phyloP scores from a whole-genome alignment of 2,797 vertebrate species.

The Artibeus jamaicensis region DNA sequence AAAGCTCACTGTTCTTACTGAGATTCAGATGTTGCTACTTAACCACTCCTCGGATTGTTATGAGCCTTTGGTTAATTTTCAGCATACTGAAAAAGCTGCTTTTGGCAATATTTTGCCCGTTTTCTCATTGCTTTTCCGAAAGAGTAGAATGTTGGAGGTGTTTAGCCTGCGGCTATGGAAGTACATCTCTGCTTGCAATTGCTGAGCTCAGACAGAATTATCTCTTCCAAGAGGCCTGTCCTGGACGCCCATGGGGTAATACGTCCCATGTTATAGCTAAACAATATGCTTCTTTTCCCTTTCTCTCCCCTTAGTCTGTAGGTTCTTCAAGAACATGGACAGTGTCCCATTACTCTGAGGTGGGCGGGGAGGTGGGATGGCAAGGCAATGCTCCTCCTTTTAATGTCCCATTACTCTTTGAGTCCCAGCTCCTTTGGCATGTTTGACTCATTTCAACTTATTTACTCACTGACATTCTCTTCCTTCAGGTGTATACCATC shows the following conservation, averaged over 20 bases:
- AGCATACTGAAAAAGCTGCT: not conserved
- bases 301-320: not conserved
- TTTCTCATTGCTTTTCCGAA: not conserved
- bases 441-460: not conserved
- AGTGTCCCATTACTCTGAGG: no score
- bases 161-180: not conserved
- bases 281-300: not conserved
- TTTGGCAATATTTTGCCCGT: not conserved
- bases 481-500: not conserved
- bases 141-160: not conserved
- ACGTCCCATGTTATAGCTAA: not conserved
- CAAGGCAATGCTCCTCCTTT: no score
- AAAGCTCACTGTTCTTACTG: not conserved
- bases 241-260: not conserved
- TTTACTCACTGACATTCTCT: not conserved
- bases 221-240: not conserved
- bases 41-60: not conserved
- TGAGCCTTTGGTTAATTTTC: not conserved
- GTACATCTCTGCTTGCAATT: not conserved
- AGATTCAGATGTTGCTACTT: not conserved
- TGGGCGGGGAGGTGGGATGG: no score
- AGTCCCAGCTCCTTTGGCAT: not conserved
- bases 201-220: not conserved
- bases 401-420: not conserved
- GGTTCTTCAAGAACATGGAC: not conserved